These are phyloP conservation scores for Hiodon tergisus DNA, from an alignment of 2,113 vertebrate species.

Conservation along the genomic window DNA sequence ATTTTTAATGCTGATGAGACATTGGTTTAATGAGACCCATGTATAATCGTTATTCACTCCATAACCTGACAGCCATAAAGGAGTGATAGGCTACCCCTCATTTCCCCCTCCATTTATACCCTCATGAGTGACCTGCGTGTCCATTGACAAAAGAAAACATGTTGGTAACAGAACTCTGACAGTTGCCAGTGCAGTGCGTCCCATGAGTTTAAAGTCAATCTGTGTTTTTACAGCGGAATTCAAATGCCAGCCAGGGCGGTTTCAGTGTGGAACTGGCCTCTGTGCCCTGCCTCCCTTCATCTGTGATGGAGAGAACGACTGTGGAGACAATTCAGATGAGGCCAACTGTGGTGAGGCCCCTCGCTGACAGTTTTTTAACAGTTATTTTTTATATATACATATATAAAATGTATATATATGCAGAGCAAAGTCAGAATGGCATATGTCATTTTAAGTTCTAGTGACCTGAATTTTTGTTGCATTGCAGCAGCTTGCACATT, in stretches of 20 bases:
- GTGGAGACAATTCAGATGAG: slow-evolving; percentile 96
- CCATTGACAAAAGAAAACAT: slow-evolving; percentile 14
- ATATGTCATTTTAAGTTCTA: too few relatives aligned
- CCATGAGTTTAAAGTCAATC: slow-evolving; percentile 15
- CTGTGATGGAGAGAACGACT: slow-evolving; percentile 97
- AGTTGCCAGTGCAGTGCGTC: slow-evolving; percentile 11
- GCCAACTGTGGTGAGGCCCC: slow-evolving; percentile 83
- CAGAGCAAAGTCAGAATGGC: too few relatives aligned
- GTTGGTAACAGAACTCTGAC: background rate
- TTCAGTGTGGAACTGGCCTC: slow-evolving; percentile 94
- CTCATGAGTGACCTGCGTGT: slow-evolving; percentile 1
- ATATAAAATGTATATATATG: background rate
- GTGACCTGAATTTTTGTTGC: too few relatives aligned
- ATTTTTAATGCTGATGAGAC: background rate
- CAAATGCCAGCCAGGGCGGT: slow-evolving; percentile 92
- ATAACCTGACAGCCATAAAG: background rate
- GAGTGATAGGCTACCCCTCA: background rate
- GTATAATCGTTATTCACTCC: background rate
- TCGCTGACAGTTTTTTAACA: slow-evolving; percentile 2
- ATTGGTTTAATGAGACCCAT: background rate
- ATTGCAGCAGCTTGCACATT: too few relatives aligned
- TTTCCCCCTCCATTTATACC: background rate
- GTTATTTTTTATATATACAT: background rate
- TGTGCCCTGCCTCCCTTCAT: slow-evolving; percentile 96
- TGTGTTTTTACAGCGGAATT: slow-evolving; percentile 78